Base-by-base conservation (phyloP, 2,888 invertebrate species). In the Ormyrus nitidulus region DNA sequence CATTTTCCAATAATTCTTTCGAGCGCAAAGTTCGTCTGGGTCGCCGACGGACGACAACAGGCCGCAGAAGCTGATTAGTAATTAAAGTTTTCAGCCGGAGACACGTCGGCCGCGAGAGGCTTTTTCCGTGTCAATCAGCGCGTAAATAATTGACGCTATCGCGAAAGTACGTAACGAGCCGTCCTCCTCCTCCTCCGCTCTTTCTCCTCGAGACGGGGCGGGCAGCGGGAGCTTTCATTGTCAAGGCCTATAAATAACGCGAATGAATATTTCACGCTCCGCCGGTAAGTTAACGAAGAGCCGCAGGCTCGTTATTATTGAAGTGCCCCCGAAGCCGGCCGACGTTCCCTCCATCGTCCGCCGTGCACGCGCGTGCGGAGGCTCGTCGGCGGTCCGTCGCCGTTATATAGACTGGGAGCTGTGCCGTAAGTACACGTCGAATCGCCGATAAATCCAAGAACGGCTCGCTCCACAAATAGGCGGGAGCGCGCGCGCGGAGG, bases 361-460 rank as follows among this genome's bases (percentile, higher is more conserved):
- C 64, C 9, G n/a, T n/a, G 34, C 44, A 8, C n/a, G 59, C 69
- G 59, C 69, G 58, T 19, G n/a, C 70, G 49, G 9, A 7, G 11
- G 8, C 19, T 9, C 6, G 5, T 2, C 34, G 51, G 49, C 13
- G 13, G n/a, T 34, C 9, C 53, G 19, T 11, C 34, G 65, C 68
- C 62, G 54, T 69, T 62, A 76, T 54, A 76, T 62, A 62, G 19
- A 44, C n/a, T 61, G 19, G 34, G 34, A 34, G 34, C 19, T 1
- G 13, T n/a, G n/a, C 81, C 78, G 83, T 84, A 85, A 85, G 84
- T 84, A 85, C 82, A 66, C 72, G 81, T 72, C 82, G 84, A 84
- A 34, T 34, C 85, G 83, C 82, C 87, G 83, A 88, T 88, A 88
- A 88, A 88, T 88, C 86, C 80, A 80, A 81, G 83, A 85, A 84